Conservation (phyloP, 2,888 invertebrate species). For the Tryphoninae sp. region DNA sequence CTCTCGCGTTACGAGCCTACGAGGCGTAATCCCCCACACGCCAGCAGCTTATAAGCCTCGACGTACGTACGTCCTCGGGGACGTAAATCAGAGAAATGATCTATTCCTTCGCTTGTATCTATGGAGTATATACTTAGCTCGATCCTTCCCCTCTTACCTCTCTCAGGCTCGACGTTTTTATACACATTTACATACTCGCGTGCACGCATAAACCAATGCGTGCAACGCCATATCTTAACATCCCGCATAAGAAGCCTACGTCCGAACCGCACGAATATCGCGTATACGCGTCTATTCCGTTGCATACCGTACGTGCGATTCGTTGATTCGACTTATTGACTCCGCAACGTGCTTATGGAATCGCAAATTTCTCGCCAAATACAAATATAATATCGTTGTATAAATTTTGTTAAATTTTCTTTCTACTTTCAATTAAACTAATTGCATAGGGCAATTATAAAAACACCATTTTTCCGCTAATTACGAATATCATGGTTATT, state of each 20-base stretch:
- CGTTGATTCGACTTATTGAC: slow-evolving; percentile 13
- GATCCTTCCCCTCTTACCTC: slow-evolving; percentile 5
- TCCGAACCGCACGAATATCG: neutral
- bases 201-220: slow-evolving; percentile 38
- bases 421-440: too few species aligned
- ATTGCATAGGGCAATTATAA: too few species aligned
- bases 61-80: slow-evolving; percentile 53
- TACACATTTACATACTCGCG: slow-evolving; percentile 16
- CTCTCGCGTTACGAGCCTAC: slow-evolving; percentile 57
- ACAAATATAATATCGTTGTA: too few species aligned
- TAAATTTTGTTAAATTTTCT: too few species aligned
- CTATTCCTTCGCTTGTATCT: slow-evolving; percentile 55
- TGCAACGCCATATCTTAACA: slow-evolving; percentile 20
- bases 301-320: slow-evolving; percentile 34
- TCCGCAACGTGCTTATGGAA: neutral
- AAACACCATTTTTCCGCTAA: too few species aligned
- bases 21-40: slow-evolving; percentile 65
- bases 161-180: neutral
- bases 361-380: neutral
- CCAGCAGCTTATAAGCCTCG: slow-evolving; percentile 51
- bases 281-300: slow-evolving; percentile 17
- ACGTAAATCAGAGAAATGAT: slow-evolving; percentile 61
- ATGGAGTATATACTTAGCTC: slow-evolving; percentile 55
- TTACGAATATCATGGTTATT: too few species aligned
- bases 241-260: slow-evolving; percentile 31